Conservation (phyloP, 1,140 invertebrate species). For the Diachasma alloeum region DNA sequence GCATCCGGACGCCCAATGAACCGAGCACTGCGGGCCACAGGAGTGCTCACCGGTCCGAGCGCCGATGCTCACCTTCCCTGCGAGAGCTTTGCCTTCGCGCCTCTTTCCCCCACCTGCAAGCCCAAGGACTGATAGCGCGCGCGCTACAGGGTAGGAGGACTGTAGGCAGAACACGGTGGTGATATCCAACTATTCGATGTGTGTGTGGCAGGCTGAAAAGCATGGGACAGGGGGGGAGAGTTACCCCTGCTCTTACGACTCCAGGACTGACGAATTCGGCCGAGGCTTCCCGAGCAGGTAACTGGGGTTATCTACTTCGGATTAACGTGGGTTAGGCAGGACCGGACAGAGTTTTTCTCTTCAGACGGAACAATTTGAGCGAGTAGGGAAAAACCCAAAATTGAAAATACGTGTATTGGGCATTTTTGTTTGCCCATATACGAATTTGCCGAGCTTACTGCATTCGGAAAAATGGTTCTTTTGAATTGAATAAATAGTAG, state of each 20-base stretch:
- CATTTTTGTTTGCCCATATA: too few species aligned
- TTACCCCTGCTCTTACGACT: not conserved
- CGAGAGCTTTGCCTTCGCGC: constrained; percentile 22
- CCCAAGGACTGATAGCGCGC: not conserved
- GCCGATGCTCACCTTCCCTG: constrained; percentile 22
- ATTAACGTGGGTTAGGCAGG: not conserved
- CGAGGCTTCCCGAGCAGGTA: not conserved
- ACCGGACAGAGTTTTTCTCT: not conserved
- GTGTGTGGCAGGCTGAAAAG: not conserved
- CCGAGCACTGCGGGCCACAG: constrained; percentile 6
- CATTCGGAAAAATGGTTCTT: too few species aligned
- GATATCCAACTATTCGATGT: not conserved
- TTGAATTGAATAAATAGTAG: too few species aligned
- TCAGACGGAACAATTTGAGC: too few species aligned
- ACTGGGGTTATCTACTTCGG: not conserved
- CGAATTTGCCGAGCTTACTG: too few species aligned
- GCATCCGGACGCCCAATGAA: constrained; percentile 58
- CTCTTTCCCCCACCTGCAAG: constrained; percentile 9
- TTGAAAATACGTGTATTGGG: too few species aligned
- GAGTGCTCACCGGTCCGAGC: not conserved
- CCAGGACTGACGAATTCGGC: too few species aligned
- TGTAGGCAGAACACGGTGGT: not conserved
- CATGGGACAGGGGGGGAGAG: not conserved
- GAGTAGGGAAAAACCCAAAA: too few species aligned
- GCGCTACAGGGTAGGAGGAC: constrained; percentile 33